A percentile compares a stretch with the other conserved stretches of the same genome.
Evolutionary conservation across 2,797 vertebrate species (phyloP).

Genomic region (Anguilla megastoma): DNA sequence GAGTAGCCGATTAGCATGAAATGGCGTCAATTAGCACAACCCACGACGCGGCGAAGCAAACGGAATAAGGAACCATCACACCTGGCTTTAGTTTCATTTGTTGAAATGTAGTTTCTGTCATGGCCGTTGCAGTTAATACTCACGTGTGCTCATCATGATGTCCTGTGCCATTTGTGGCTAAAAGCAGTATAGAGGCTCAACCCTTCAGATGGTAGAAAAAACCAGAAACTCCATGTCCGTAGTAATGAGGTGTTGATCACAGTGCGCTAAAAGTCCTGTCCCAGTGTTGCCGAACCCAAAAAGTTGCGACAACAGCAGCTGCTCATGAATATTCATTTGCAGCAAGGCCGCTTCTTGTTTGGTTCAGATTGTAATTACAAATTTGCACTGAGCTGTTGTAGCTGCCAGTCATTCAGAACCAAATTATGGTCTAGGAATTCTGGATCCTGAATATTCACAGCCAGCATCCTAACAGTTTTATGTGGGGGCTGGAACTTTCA

Average conservation of each 20-base stretch:
- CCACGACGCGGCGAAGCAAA: too few relatives aligned
- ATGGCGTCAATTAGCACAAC: too few relatives aligned
- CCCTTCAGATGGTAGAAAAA: neutral
- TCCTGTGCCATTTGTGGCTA: neutral
- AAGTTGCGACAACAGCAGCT: constrained; percentile 16
- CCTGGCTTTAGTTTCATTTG: neutral
- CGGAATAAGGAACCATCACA: too few relatives aligned
- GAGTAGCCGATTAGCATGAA: too few relatives aligned
- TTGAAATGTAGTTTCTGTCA: neutral
- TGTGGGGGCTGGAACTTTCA: neutral
- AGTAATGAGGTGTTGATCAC: constrained; percentile 15
- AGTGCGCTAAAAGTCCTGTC: neutral
- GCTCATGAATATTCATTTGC: constrained; percentile 21
- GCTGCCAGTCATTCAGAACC: neutral
- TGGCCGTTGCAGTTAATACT: neutral
- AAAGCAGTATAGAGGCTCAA: neutral
- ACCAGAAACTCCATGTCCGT: neutral
- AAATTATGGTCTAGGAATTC: neutral
- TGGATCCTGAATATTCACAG: constrained; percentile 6
- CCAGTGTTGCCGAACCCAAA: neutral
- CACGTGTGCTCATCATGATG: neutral
- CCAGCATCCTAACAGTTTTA: neutral
- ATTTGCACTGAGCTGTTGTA: neutral
- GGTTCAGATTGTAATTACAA: neutral
- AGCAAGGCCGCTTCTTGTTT: neutral